These are phyloP conservation scores for Catamblyrhynchus diadema DNA, from an alignment of 2,797 vertebrate species.

Conservation along the genomic window DNA sequence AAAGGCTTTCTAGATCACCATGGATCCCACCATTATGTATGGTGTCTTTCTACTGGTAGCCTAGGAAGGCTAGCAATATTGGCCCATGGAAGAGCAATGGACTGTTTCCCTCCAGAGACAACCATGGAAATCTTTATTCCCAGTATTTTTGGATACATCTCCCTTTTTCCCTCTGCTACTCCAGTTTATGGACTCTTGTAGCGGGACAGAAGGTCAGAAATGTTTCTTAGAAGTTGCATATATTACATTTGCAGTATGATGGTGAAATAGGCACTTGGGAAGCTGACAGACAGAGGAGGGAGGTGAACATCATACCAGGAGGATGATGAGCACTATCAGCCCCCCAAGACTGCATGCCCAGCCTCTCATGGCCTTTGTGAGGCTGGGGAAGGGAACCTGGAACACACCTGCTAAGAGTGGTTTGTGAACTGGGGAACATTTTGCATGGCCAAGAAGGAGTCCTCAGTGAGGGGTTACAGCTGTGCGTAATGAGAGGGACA, in stretches of 20 bases:
- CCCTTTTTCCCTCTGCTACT: background rate
- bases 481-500: background rate
- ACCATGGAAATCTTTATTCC: background rate
- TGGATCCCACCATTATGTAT: background rate
- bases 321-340: background rate
- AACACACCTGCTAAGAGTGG: background rate
- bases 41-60: background rate
- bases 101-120: background rate
- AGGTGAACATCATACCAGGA: background rate
- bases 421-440: background rate
- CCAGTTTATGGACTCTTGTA: background rate
- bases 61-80: background rate
- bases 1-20: background rate
- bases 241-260: background rate
- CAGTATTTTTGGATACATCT: background rate
- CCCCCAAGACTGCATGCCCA: background rate
- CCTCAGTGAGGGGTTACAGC: background rate
- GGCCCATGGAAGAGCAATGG: background rate
- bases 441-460: background rate
- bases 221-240: background rate
- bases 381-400: background rate
- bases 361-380: background rate
- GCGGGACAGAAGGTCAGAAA: background rate
- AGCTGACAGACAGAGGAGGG: background rate
- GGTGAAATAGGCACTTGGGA: background rate